Evolutionary conservation across 2,888 invertebrate species (phyloP).

Genomic region (Lasioglossum marginatum): DNA sequence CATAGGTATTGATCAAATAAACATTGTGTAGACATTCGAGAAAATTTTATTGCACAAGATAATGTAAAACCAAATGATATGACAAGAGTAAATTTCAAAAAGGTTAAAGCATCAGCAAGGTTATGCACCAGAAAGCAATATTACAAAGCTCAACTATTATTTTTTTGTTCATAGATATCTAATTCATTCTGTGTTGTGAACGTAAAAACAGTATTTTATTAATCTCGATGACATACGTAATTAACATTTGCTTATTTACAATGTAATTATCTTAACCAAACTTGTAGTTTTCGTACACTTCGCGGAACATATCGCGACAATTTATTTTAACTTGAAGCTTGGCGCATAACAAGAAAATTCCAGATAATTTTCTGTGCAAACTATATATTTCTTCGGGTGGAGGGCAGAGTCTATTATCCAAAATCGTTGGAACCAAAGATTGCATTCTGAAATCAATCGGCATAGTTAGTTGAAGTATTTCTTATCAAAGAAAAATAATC

Average conservation of each 20-base stretch:
- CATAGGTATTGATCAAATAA: neutral
- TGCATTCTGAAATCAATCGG: conserved; percentile 87
- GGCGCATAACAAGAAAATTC: conserved; percentile 96
- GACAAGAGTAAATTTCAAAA: neutral
- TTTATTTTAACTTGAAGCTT: conserved; percentile 93
- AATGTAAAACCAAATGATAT: neutral
- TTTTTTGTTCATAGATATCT: neutral
- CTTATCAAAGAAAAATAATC: conserved; percentile 7
- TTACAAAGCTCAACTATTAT: neutral
- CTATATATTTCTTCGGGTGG: conserved; percentile 99
- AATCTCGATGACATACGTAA: conserved; percentile 8
- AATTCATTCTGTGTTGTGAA: neutral
- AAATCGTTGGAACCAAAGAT: conserved; percentile 95
- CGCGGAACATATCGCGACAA: conserved; percentile 93
- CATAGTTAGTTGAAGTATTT: neutral
- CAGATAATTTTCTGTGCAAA: conserved; percentile 97
- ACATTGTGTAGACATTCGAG: neutral
- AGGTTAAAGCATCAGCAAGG: no score
- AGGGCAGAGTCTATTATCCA: conserved; percentile 96
- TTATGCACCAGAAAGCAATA: neutral
- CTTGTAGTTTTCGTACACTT: conserved; percentile 90
- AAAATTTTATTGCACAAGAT: neutral
- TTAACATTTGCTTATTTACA: conserved; percentile 26
- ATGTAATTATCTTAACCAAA: conserved; percentile 67
- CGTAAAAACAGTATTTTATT: neutral